These are phyloP conservation scores for Propsilocerus akamusi DNA, from an alignment of 1,140 invertebrate species.

Conservation along the genomic window DNA sequence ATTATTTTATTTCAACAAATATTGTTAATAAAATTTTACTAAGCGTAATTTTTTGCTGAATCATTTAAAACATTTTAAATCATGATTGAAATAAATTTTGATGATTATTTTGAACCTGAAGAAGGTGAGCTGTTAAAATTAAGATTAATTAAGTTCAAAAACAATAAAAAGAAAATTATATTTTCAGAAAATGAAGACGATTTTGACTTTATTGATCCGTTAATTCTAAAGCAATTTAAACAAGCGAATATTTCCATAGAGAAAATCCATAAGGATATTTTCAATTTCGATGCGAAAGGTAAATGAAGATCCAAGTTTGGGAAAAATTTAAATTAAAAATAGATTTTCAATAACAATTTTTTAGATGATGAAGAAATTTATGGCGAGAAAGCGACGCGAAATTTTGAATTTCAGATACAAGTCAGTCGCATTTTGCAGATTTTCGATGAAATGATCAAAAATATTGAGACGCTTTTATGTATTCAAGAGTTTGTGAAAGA, in stretches of 20 bases:
- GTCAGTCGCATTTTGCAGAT: background rate
- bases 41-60: no score
- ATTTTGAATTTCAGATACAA: conserved; percentile 5
- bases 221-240: background rate
- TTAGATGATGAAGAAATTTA: conserved; percentile 6
- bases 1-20: no score
- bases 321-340: background rate
- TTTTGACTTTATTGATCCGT: background rate
- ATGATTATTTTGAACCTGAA: background rate
- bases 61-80: no score
- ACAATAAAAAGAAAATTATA: background rate
- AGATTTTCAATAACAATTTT: background rate
- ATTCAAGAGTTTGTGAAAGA: conserved; percentile 2
- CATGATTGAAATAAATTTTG: no score
- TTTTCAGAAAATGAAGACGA: background rate
- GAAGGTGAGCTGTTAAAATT: background rate
- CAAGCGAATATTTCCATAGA: background rate
- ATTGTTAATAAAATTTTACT: no score
- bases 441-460: conserved; percentile 6
- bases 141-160: no score
- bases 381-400: conserved; percentile 5
- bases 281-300: background rate
- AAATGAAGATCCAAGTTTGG: no score
- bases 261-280: background rate
- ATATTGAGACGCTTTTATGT: conserved; percentile 7